Base-by-base conservation (phyloP, 2,888 invertebrate genomes). In the Lithodes maja region DNA sequence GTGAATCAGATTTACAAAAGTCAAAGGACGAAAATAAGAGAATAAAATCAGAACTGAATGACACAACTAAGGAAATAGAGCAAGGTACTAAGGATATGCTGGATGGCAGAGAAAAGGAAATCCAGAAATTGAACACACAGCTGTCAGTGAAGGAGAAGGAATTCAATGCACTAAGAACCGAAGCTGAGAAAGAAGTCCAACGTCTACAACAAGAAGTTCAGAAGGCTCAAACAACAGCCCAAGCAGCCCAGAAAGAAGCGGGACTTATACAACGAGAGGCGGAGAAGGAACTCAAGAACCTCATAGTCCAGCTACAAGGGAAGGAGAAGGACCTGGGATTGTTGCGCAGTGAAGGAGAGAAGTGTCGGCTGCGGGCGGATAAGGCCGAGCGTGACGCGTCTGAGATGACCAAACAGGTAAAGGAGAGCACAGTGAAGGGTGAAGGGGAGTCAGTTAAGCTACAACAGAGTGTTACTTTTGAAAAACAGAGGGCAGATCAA, bases 391-490 rank as follows among this genome's bases (percentile, higher is more conserved):
- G 95, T 90, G 95, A 94, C 74, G 95, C 96, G 92, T 94, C 94
- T 1, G 97, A 97, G 93, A 94, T 97, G 90, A 97, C 97, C 74
- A 89, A 90, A 74, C 97, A 97, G 93, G 97, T 97, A 96, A 95
- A 96, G 79, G 96, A 96, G 92, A 95, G 96, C 9, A 96, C 96
- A 61, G 97, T 97, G 93, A 95, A 95, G 83, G 97, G 97, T 50
- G 89, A 91, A 79, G 90, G 90, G 5, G 92, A 93, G 75, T 81
- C 87, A 5, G 83, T 90, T 49, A 92, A 92, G 68, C 83, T 92
- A 93, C 97, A 97, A 92, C 95, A 95, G 68, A 89, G 85, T 52
- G 71, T 92, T 81, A 92, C 92, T 54, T 88, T 87, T 55, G 95
- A 96, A 92, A 95, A 95, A 90, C 96, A 96, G 92, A 95, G 97